Conservation (phyloP, 1,140 invertebrate species). For the Drosophila bocqueti region DNA sequence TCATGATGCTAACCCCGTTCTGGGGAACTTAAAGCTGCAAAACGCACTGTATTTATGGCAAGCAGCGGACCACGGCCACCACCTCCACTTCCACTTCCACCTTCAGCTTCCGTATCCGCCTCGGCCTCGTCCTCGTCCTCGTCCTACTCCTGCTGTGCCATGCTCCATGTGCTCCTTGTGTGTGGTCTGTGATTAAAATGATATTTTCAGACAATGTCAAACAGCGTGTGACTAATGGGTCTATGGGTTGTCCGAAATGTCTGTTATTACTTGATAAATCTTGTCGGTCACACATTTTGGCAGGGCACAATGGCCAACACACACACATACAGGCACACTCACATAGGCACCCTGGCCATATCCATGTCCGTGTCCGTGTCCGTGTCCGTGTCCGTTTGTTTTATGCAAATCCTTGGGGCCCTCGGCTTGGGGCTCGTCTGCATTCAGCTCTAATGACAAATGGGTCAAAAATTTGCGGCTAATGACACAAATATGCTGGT, state of each 20-base stretch:
- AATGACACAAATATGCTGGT: slow-evolving; percentile 80
- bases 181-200: slow-evolving; percentile 77
- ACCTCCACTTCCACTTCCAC: background rate
- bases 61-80: slow-evolving; percentile 22
- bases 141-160: background rate
- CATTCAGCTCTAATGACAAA: slow-evolving; percentile 78
- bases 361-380: slow-evolving; percentile 39
- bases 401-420: slow-evolving; percentile 71
- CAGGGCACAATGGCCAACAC: slow-evolving; percentile 43
- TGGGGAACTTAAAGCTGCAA: background rate
- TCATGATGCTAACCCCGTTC: background rate
- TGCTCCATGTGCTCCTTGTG: slow-evolving; percentile 28
- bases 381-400: slow-evolving; percentile 60
- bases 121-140: background rate
- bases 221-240: slow-evolving; percentile 82
- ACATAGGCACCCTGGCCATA: background rate
- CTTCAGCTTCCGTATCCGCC: background rate
- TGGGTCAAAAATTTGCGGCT: slow-evolving; percentile 82
- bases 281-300: slow-evolving; percentile 81
- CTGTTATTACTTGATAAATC: slow-evolving; percentile 84
- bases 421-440: slow-evolving; percentile 14
- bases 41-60: background rate
- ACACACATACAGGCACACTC: background rate
- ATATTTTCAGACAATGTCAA: slow-evolving; percentile 83
- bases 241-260: slow-evolving; percentile 82